These are phyloP conservation scores for Musca vetustissima DNA, from an alignment of 1,140 invertebrate species.

Conservation along the genomic window DNA sequence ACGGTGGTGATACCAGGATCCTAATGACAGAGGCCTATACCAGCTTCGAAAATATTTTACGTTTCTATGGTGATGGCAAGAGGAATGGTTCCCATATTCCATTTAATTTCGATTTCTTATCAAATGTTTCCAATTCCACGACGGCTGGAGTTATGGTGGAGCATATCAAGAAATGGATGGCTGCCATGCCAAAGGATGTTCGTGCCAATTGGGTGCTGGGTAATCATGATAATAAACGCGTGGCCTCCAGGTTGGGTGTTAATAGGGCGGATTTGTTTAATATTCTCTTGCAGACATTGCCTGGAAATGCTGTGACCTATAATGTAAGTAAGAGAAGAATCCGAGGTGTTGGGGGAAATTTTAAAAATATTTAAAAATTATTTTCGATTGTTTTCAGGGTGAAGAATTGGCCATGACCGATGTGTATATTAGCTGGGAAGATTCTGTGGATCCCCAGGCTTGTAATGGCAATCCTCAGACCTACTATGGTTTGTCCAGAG, in stretches of 20 bases:
- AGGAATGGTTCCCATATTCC: constrained; percentile 66
- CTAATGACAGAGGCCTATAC: constrained; percentile 69
- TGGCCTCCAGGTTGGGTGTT: constrained; percentile 62
- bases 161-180: constrained; percentile 61
- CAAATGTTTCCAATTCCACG: constrained; percentile 59
- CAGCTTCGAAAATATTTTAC: constrained; percentile 59
- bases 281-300: constrained; percentile 63
- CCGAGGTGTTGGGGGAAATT: constrained; percentile 34
- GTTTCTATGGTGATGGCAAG: constrained; percentile 64
- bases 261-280: constrained; percentile 65
- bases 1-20: constrained; percentile 58
- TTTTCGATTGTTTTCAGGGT: constrained; percentile 57
- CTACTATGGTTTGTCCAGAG: constrained; percentile 56
- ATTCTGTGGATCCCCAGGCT: constrained; percentile 55
- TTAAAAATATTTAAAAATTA: constrained; percentile 7
- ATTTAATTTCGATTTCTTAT: constrained; percentile 65
- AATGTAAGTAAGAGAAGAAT: constrained; percentile 58
- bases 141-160: constrained; percentile 60
- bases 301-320: constrained; percentile 67
- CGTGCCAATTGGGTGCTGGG: constrained; percentile 67
- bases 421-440: constrained; percentile 60
- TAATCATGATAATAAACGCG: constrained; percentile 68
- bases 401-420: constrained; percentile 83
- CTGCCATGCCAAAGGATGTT: constrained; percentile 56
- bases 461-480: constrained; percentile 45